A percentile compares a stretch with the other conserved stretches of the same genome.
phyloP scores from a whole-genome alignment of 2,888 invertebrate genomes.

The Drosophila meridionalis region DNA sequence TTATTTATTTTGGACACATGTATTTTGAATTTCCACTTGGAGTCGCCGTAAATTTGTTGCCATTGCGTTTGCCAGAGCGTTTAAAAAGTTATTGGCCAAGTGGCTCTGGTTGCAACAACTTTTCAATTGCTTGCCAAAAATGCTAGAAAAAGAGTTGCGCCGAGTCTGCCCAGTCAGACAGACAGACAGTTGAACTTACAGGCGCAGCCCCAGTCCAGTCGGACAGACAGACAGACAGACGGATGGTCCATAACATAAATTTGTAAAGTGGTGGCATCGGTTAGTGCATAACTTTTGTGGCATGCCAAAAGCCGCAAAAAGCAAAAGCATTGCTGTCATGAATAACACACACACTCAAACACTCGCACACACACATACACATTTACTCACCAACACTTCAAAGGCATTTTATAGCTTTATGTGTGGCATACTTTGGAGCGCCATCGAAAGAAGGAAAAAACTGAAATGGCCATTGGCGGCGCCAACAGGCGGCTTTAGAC shows the following conservation, averaged over 20 bases:
- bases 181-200: not conserved
- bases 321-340: conserved; percentile 72
- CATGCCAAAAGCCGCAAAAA: conserved; percentile 78
- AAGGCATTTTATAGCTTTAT: conserved; percentile 64
- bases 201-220: not conserved
- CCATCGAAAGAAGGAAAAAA: conserved; percentile 30
- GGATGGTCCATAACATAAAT: conserved; percentile 64
- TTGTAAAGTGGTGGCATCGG: conserved; percentile 71
- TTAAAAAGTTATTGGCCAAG: conserved; percentile 79
- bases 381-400: conserved; percentile 57
- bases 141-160: conserved; percentile 11
- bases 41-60: conserved; percentile 61
- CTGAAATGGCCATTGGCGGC: conserved; percentile 33
- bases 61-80: conserved; percentile 65
- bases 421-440: conserved; percentile 70
- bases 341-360: conserved; percentile 56
- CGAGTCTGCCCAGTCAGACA: conserved; percentile 3
- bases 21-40: conserved; percentile 65
- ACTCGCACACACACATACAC: conserved; percentile 20
- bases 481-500: conserved; percentile 54
- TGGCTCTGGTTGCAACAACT: conserved; percentile 58
- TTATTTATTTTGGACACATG: conserved; percentile 80
- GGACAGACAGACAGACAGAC: not conserved
- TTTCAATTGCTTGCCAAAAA: conserved; percentile 78
- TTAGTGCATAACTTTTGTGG: conserved; percentile 79